phyloP scores from a whole-genome alignment of 2,113 vertebrate species.

The Ictalurus furcatus region DNA sequence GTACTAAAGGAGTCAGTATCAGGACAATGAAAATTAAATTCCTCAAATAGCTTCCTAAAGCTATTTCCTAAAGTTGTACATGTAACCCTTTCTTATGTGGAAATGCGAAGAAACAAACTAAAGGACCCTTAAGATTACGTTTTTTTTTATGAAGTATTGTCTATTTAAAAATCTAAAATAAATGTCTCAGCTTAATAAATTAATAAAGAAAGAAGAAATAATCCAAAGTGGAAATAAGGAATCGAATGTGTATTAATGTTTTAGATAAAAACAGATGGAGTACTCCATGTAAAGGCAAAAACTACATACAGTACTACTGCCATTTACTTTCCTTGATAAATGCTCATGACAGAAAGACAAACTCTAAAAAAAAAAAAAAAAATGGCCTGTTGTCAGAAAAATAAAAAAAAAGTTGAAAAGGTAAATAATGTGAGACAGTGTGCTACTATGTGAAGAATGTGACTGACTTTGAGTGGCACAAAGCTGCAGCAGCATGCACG shows the following conservation, averaged over 20 bases:
- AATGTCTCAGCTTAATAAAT: not conserved
- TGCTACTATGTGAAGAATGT: not conserved
- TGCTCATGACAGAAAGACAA: not conserved
- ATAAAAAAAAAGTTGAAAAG: not conserved
- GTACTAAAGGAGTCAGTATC: not conserved
- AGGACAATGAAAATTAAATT: not conserved
- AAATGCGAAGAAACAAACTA: not conserved
- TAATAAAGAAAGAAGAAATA: not conserved
- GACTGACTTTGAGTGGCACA: slow-evolving; percentile 54
- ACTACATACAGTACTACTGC: not conserved
- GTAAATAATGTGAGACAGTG: not conserved
- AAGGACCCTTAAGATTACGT: not conserved
- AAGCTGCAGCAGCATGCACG: slow-evolving; percentile 40
- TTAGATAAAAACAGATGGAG: not conserved
- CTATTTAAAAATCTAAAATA: not conserved
- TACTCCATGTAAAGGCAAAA: not conserved
- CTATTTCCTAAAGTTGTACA: not conserved
- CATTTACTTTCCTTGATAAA: not conserved
- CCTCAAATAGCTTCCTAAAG: not conserved
- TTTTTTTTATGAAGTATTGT: too few species aligned
- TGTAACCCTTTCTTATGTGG: not conserved
- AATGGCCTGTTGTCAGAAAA: too few species aligned
- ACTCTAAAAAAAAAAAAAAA: not conserved
- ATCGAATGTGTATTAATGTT: not conserved
- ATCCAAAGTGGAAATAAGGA: not conserved